Conservation (phyloP, 2,888 invertebrate genomes). For the Drosophila stalkeri region DNA sequence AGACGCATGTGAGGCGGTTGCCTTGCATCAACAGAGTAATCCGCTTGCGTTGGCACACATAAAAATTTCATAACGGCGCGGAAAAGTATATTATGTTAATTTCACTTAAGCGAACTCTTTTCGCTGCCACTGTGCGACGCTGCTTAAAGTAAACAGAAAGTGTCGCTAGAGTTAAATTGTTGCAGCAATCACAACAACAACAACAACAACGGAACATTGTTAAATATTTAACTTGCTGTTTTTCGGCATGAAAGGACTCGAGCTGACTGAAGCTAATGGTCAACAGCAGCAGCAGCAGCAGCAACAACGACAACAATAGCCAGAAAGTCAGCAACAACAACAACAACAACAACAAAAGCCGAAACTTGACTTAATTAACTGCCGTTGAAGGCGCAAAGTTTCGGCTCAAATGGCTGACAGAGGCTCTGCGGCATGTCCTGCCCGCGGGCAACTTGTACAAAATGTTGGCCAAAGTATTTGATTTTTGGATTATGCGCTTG, state of each 20-base stretch:
- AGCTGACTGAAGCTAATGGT: conserved; percentile 34
- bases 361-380: conserved; percentile 80
- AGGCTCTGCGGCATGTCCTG: conserved; percentile 46
- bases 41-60: conserved; percentile 54
- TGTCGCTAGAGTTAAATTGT: conserved; percentile 42
- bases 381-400: conserved; percentile 73
- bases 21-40: conserved; percentile 18
- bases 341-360: conserved; percentile 28
- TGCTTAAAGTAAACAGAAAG: conserved; percentile 44
- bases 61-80: conserved; percentile 70
- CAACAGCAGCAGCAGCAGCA: conserved; percentile 45
- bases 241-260: conserved; percentile 61
- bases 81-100: conserved; percentile 73
- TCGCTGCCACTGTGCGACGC: conserved; percentile 46
- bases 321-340: conserved; percentile 16
- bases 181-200: conserved; percentile 26
- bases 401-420: conserved; percentile 42
- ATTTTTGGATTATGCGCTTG: conserved; percentile 73
- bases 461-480: conserved; percentile 71
- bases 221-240: conserved; percentile 74
- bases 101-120: conserved; percentile 71
- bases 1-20: conserved; percentile 50
- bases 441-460: conserved; percentile 66
- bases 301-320: conserved; percentile 45
- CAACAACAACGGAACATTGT: conserved; percentile 5